These are phyloP conservation scores for Carlito syrichta DNA, from an alignment of 2,113 vertebrate species.

Conservation along the genomic window DNA sequence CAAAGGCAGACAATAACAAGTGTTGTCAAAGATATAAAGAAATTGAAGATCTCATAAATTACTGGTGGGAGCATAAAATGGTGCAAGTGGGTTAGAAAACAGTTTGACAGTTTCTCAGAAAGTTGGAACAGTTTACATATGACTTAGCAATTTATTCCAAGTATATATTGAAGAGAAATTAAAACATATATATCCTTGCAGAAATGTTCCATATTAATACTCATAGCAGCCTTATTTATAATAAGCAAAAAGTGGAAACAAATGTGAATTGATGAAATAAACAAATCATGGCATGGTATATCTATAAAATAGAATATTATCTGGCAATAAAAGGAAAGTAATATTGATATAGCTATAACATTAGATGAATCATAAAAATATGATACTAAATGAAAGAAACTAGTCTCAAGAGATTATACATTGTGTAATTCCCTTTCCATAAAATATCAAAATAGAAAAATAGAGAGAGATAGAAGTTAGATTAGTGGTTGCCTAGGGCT, in stretches of 20 bases:
- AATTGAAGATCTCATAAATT: background rate
- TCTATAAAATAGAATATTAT: background rate
- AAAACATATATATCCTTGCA: background rate
- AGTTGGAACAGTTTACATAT: background rate
- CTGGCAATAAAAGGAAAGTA: background rate
- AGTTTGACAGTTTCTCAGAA: background rate
- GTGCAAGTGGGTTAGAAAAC: background rate
- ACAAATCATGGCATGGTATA: too few species aligned
- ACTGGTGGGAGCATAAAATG: background rate
- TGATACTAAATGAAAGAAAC: background rate
- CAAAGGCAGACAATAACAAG: background rate
- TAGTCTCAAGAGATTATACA: background rate
- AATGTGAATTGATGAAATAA: background rate
- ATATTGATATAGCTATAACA: background rate
- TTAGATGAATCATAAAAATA: background rate
- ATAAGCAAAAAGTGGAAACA: background rate
- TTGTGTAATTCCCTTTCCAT: background rate
- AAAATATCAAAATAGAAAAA: background rate
- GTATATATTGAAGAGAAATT: background rate
- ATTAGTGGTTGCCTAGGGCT: background rate
- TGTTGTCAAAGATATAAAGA: background rate
- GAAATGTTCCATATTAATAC: background rate
- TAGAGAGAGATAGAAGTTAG: background rate
- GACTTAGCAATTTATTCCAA: background rate
- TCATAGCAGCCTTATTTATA: background rate